Evolutionary conservation across 2,113 vertebrate genomes (phyloP).

Genomic region (Pterocles gutturalis): DNA sequence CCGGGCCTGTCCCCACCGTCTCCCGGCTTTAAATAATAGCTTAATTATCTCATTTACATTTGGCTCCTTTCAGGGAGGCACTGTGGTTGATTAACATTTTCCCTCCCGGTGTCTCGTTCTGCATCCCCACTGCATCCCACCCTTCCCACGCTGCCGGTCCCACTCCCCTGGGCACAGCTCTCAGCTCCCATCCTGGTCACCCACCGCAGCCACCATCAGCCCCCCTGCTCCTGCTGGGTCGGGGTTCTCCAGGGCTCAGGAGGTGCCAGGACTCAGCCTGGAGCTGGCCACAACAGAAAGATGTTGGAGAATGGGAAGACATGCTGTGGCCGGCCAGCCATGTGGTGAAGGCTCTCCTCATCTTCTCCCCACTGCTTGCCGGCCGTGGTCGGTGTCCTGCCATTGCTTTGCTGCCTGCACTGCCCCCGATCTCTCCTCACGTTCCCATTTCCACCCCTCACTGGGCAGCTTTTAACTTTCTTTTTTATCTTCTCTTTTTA

Average conservation of each 20-base stretch:
- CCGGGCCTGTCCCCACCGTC: slow-evolving; percentile 62
- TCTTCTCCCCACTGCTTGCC: neutral
- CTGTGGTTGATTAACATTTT: slow-evolving; percentile 77
- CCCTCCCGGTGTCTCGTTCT: slow-evolving; percentile 61
- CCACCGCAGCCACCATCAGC: neutral
- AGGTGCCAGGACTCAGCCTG: neutral
- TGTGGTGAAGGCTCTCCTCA: neutral
- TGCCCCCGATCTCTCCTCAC: slow-evolving; percentile 42
- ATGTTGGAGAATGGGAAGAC: neutral
- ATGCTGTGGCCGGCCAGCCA: neutral
- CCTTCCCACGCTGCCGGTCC: neutral
- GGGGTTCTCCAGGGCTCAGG: neutral
- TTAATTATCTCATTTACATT: slow-evolving; percentile 83
- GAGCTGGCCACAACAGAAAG: neutral
- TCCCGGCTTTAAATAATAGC: slow-evolving; percentile 78
- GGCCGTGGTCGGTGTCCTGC: neutral
- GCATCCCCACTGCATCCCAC: neutral
- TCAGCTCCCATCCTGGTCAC: rapidly evolving
- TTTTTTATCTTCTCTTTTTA: slow-evolving; percentile 62
- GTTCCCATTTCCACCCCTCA: slow-evolving; percentile 39
- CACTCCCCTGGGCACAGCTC: rapidly evolving
- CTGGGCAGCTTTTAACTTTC: slow-evolving; percentile 65
- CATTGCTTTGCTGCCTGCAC: neutral
- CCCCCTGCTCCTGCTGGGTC: rapidly evolving
- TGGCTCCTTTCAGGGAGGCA: slow-evolving; percentile 74